Evolutionary conservation across 2,797 vertebrate species (phyloP).

Genomic region (Bovichtus diacanthus): DNA sequence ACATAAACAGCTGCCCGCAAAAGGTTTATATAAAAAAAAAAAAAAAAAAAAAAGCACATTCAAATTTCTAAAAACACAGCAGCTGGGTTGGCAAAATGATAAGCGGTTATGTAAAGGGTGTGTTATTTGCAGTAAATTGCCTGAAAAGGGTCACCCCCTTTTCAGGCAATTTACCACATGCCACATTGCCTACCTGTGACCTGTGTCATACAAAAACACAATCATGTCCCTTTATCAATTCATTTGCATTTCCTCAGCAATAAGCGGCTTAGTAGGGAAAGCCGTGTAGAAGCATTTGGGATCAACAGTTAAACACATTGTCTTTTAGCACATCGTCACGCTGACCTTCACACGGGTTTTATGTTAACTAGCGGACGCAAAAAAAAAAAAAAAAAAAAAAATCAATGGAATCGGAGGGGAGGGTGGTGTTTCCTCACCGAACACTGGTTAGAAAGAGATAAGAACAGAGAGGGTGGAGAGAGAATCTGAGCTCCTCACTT

Average conservation of each 20-base stretch:
- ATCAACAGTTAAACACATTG: slow-evolving; percentile 38
- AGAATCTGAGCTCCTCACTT: background rate
- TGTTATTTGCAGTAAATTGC: background rate
- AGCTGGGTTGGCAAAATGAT: background rate
- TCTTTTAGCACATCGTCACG: background rate
- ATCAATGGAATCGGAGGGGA: slow-evolving; percentile 26
- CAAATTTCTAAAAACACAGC: no score
- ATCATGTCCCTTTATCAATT: slow-evolving; percentile 1
- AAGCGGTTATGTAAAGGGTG: background rate
- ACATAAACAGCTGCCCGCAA: no score
- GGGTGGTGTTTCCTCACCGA: slow-evolving; percentile 23
- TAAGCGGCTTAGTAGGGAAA: slow-evolving; percentile 51
- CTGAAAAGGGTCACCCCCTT: background rate
- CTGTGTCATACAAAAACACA: background rate
- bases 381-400: no score
- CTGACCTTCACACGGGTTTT: slow-evolving; percentile 64
- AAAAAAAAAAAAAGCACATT: no score
- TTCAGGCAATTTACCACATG: no score
- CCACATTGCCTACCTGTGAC: background rate
- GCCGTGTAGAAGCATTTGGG: slow-evolving; percentile 16
- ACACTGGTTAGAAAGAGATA: background rate
- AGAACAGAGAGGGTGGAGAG: background rate
- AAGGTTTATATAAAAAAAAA: no score
- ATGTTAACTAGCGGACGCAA: slow-evolving; percentile 41
- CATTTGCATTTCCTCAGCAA: background rate